A percentile compares a stretch with the other conserved stretches of the same genome.
phyloP scores from a whole-genome alignment of 2,888 invertebrate species.

The Phrixothrix hirtus region DNA sequence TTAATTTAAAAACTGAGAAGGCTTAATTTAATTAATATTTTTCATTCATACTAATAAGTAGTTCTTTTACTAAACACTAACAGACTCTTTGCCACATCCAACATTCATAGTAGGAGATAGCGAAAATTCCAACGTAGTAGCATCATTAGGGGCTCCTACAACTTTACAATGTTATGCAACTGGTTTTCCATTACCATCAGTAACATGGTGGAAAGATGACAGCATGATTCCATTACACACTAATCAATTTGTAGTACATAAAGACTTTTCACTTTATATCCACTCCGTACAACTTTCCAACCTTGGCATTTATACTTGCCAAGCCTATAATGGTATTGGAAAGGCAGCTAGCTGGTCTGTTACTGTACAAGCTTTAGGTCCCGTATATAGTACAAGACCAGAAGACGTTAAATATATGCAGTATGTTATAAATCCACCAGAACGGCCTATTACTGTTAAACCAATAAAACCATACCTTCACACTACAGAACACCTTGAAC shows the following conservation, averaged over 20 bases:
- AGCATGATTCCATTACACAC: constrained; percentile 74
- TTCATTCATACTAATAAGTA: too few species aligned
- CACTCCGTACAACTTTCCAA: constrained; percentile 70
- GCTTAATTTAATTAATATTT: too few species aligned
- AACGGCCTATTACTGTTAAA: constrained; percentile 45
- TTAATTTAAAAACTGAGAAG: too few species aligned
- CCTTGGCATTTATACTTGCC: constrained; percentile 85
- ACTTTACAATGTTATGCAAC: constrained; percentile 78
- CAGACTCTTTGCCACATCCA: constrained; percentile 63
- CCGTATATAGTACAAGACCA: constrained; percentile 62
- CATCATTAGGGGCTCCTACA: constrained; percentile 72
- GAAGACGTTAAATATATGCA: constrained; percentile 64
- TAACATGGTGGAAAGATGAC: constrained; percentile 84
- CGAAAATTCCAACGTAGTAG: constrained; percentile 64
- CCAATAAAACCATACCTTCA: constrained; percentile 39
- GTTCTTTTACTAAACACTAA: constrained; percentile 16
- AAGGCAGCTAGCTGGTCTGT: constrained; percentile 78
- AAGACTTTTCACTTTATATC: constrained; percentile 76
- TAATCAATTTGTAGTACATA: constrained; percentile 69
- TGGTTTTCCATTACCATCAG: constrained; percentile 77
- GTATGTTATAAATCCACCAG: constrained; percentile 63
- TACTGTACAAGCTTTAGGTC: constrained; percentile 71
- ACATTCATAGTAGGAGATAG: constrained; percentile 71
- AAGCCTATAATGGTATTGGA: constrained; percentile 79
- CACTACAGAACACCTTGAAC: constrained; percentile 34